Evolutionary conservation across 2,888 invertebrate species (phyloP).

Genomic region (Pammene fasciana): DNA sequence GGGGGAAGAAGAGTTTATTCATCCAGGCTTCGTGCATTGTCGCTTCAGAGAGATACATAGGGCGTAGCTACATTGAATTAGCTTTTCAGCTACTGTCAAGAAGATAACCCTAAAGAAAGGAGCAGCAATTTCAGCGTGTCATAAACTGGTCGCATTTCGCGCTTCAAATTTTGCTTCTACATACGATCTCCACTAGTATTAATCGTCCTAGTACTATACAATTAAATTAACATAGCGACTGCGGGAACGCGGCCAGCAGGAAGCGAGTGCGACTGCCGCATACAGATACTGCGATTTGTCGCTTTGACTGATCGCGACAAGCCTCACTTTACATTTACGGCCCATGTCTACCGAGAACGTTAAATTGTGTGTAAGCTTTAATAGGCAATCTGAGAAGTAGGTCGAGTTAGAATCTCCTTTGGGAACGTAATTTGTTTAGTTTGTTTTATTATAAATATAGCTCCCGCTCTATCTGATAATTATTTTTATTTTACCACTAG

Average conservation of each 20-base stretch:
- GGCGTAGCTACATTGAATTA: too few relatives aligned
- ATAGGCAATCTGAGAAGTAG: slow-evolving; percentile 35
- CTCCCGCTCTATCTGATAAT: too few relatives aligned
- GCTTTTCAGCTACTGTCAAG: too few relatives aligned
- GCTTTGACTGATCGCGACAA: slow-evolving; percentile 41
- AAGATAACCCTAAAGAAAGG: too few relatives aligned
- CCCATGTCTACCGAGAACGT: slow-evolving; percentile 13
- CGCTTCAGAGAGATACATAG: too few relatives aligned
- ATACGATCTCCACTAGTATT: too few relatives aligned
- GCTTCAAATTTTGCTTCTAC: too few relatives aligned
- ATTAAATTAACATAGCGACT: slow-evolving; percentile 75
- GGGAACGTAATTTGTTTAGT: slow-evolving; percentile 25
- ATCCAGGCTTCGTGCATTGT: too few relatives aligned
- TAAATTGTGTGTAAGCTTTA: slow-evolving; percentile 27
- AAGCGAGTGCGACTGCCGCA: slow-evolving; percentile 63
- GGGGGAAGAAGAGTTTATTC: too few relatives aligned
- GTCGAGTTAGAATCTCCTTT: slow-evolving; percentile 26
- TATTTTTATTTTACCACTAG: too few relatives aligned
- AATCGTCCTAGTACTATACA: slow-evolving; percentile 56
- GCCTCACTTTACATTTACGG: slow-evolving; percentile 24
- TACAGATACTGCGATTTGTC: slow-evolving; percentile 64
- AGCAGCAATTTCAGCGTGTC: too few relatives aligned
- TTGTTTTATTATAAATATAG: slow-evolving; percentile 6
- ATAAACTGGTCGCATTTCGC: too few relatives aligned
- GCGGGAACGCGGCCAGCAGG: slow-evolving; percentile 75